Evolutionary conservation across 37 sponge, comb jelly and placozoan species (phyloP).

Genomic region (Ianthella basta): DNA sequence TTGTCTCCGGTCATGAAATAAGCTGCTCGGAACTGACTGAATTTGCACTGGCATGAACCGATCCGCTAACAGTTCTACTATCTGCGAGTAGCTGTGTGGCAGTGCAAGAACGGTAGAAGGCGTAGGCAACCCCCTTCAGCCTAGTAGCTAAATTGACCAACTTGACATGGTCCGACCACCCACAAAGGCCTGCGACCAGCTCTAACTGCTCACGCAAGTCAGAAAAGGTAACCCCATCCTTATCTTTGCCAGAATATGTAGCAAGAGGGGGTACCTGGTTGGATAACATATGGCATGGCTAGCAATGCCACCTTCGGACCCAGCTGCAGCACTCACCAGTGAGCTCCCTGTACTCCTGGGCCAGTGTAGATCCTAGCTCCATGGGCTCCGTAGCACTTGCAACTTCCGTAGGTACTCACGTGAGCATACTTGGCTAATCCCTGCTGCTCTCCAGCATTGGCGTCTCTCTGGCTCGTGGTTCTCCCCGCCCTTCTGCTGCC

Average conservation of each 20-base stretch:
- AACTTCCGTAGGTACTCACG: too few species aligned
- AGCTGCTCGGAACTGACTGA: conserved; percentile 26
- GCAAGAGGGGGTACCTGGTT: conserved; percentile 46
- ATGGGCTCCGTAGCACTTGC: too few species aligned
- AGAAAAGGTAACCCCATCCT: conserved; percentile 35
- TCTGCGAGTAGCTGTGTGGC: conserved; percentile 2
- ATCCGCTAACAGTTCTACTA: conserved; percentile 29
- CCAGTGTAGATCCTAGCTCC: too few species aligned
- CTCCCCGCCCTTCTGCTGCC: too few species aligned
- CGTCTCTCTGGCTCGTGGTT: too few species aligned
- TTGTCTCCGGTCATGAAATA: conserved; percentile 60
- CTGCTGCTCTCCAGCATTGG: too few species aligned
- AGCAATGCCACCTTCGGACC: too few species aligned
- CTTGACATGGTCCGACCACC: conserved; percentile 34
- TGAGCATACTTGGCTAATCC: too few species aligned
- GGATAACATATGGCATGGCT: neutral
- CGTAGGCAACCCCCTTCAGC: conserved; percentile 31
- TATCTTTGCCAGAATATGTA: conserved; percentile 41
- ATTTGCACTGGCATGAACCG: conserved; percentile 53
- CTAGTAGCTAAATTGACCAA: conserved; percentile 39
- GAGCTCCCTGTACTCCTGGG: too few species aligned
- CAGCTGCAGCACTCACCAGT: too few species aligned
- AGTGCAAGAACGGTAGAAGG: conserved; percentile 60
- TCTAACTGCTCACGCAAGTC: conserved; percentile 65
- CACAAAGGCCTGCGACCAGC: conserved; percentile 20